These are phyloP conservation scores for Siderastrea siderea DNA, from an alignment of 92 coral and sea anemone genomes.

Conservation along the genomic window DNA sequence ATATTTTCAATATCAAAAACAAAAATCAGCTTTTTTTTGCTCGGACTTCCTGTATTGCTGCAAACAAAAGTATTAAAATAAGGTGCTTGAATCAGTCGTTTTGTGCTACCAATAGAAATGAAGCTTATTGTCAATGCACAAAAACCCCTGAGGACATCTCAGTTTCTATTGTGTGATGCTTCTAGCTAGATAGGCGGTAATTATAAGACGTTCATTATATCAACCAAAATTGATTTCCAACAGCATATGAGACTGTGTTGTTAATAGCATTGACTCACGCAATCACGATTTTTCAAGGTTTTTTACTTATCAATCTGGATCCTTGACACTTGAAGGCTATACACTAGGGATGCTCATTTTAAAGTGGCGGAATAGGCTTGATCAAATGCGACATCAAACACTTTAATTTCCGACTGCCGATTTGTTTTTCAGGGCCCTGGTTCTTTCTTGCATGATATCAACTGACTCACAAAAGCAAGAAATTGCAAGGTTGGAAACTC, in stretches of 20 bases:
- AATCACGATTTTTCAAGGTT: background rate
- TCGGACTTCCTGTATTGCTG: conserved; percentile 14
- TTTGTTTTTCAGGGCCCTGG: background rate
- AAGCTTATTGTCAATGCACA: background rate
- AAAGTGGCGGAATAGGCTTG: background rate
- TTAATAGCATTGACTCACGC: background rate
- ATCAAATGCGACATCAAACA: background rate
- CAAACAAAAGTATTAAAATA: background rate
- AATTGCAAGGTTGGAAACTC: no score
- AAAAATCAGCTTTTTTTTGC: background rate
- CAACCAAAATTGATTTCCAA: background rate
- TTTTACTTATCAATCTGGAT: background rate
- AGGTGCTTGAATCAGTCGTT: conserved; percentile 2
- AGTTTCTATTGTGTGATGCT: background rate
- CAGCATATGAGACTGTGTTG: no score
- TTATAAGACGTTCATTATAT: background rate
- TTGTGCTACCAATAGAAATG: conserved; percentile 13
- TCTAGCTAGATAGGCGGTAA: background rate
- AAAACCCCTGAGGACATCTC: conserved; percentile 10
- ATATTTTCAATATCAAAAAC: conserved; percentile 11
- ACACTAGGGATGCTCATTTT: no score
- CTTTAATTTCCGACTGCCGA: background rate
- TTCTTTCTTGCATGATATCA: no score
- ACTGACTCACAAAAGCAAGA: no score
- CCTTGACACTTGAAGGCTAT: no score